Conservation (phyloP, 2,888 invertebrate species). For the Deilephila elpenor region DNA sequence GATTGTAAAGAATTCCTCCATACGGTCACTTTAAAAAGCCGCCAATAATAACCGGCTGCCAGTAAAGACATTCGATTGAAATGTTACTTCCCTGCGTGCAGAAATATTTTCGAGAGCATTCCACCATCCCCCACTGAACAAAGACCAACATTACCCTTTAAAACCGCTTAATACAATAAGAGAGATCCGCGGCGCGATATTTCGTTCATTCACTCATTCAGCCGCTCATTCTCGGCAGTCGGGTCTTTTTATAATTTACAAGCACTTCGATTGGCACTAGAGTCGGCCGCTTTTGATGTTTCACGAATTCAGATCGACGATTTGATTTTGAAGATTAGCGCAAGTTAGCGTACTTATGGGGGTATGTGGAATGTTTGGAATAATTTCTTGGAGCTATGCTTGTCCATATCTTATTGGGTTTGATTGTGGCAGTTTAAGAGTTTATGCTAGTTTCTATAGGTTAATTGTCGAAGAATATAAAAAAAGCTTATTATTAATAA, state of each 20-base stretch:
- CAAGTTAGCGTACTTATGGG: conserved; percentile 9
- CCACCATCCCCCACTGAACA: conserved; percentile 70
- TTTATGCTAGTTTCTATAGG: background rate
- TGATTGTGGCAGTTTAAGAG: background rate
- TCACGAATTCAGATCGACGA: conserved; percentile 28
- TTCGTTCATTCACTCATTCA: conserved; percentile 63
- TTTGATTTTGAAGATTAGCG: conserved; percentile 29
- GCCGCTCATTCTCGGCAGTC: conserved; percentile 66
- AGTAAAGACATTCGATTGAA: conserved; percentile 31
- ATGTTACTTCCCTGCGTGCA: conserved; percentile 24
- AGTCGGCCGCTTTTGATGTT: conserved; percentile 73
- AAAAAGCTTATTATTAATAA: no score
- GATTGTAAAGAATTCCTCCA: conserved; percentile 15
- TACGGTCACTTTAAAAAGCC: conserved; percentile 3
- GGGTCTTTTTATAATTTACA: conserved; percentile 57
- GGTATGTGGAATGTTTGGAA: conserved; percentile 19
- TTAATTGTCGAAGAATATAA: no score
- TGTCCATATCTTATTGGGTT: background rate
- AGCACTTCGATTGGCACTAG: conserved; percentile 77
- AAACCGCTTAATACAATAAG: conserved; percentile 66
- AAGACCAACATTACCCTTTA: conserved; percentile 62
- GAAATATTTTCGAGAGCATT: conserved; percentile 47
- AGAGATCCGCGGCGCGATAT: conserved; percentile 79
- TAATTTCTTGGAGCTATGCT: background rate
- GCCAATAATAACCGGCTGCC: conserved; percentile 37